Percentiles rank a stretch among this genome's conserved stretches.
phyloP scores from a whole-genome alignment of 2,113 vertebrate species.

The Fregetta grallaria region DNA sequence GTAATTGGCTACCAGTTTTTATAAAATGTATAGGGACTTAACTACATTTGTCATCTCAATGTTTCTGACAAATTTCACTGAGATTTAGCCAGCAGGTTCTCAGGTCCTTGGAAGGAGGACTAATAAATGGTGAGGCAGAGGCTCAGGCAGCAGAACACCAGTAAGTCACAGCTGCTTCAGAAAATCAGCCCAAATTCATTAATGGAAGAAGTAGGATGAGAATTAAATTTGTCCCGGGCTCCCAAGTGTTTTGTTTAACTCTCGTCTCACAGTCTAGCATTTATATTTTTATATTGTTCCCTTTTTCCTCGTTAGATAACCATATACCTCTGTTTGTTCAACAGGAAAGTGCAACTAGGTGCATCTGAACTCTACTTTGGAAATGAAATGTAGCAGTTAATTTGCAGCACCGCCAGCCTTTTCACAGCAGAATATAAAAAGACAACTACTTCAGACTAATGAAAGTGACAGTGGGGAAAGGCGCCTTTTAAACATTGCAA shows the following conservation, averaged over 20 bases:
- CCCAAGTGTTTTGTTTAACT: background rate
- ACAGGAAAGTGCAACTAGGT: background rate
- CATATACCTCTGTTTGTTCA: background rate
- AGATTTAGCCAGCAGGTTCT: background rate
- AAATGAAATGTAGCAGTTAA: slow-evolving; percentile 46
- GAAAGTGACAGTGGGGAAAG: slow-evolving; percentile 48
- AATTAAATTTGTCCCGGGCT: background rate
- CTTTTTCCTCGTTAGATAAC: background rate
- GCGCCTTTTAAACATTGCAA: background rate
- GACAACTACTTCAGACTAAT: slow-evolving; percentile 27
- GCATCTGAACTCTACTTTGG: background rate
- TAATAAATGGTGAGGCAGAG: background rate
- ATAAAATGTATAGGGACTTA: background rate
- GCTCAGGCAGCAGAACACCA: background rate
- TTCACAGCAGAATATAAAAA: background rate
- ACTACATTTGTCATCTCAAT: background rate
- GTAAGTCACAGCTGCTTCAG: background rate
- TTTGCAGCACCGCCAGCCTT: slow-evolving; percentile 21
- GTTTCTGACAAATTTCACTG: background rate
- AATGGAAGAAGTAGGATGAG: background rate
- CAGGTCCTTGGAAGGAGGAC: background rate
- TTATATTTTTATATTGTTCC: background rate
- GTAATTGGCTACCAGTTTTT: background rate
- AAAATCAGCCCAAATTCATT: background rate
- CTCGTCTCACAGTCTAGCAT: background rate